Base-by-base conservation (phyloP, 1,140 invertebrate species). In the Pseudobourletiella spinata region DNA sequence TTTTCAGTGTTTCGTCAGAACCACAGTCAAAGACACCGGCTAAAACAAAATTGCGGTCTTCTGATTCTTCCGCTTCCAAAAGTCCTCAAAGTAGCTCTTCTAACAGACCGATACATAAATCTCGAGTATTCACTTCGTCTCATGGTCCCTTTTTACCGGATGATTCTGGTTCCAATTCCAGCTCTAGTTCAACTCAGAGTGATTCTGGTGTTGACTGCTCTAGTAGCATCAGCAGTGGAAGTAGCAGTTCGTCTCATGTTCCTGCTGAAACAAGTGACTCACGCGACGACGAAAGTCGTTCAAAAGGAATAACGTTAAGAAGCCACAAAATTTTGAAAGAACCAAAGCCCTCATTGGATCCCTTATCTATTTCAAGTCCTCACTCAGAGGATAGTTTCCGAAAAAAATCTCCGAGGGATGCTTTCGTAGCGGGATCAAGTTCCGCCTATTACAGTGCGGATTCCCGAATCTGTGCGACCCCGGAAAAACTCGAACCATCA, bases 131-230 rank as follows among this genome's bases (percentile, higher is more conserved):
- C n/a, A 26, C 25, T 14, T 26, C 48, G 3, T 8, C 18, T 51
- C 6, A 25, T 11, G 55, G 30, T 43, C 32, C 52, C 3, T 64
- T 61, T 25, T 50, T 59, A 6, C 26, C 57, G 0, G 61, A 66
- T 48, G 64, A 66, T 32, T 66, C 64, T 24, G 67, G 59, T 8
- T 69, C 67, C 2, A 66, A 61, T 57, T 69, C 67, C 11, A 66
- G 67, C 25, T 61, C 66, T 30, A 59, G 59, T 39, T 66, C 64
- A 1, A 63, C 50, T 55, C 63, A 65, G 30, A 67, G 65, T 29
- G 68, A 70, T 44, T 70, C 68, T 2, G 68, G 68, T 6, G 63
- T 68, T 14, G 68, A 69, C 29, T 67, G 67, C 30, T 55, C 60
- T 3, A 63, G 62, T 16, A 67, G 57, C 57, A 57, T 32, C 4